Evolutionary conservation across 2,888 invertebrate genomes (phyloP).

Genomic region (Drosophila borborema): DNA sequence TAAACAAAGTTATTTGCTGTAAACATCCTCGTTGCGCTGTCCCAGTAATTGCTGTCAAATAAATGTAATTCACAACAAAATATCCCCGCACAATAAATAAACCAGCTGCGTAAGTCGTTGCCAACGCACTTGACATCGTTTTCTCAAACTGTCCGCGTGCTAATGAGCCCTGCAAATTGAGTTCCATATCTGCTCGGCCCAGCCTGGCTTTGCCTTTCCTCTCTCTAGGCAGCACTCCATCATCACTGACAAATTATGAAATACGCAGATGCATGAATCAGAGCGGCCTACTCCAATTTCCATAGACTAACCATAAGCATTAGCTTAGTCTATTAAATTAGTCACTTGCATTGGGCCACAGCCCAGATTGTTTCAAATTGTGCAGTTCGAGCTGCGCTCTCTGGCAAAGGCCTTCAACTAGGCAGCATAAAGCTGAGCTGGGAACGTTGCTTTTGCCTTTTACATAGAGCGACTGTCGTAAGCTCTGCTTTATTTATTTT

Average conservation of each 20-base stretch:
- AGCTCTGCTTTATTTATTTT: constrained; percentile 41
- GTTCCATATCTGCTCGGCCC: constrained; percentile 29
- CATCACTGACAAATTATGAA: constrained; percentile 49
- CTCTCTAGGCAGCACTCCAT: constrained; percentile 36
- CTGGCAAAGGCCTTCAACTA: constrained; percentile 32
- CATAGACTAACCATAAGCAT: constrained; percentile 7
- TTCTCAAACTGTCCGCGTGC: constrained; percentile 67
- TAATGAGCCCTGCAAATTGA: constrained; percentile 71
- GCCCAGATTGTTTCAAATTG: constrained; percentile 42
- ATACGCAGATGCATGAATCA: constrained; percentile 58
- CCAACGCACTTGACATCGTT: constrained; percentile 73
- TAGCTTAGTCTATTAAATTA: constrained; percentile 22
- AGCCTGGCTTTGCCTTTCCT: constrained; percentile 2
- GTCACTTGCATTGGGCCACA: constrained; percentile 39
- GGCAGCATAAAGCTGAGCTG: constrained; percentile 4
- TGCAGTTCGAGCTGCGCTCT: constrained; percentile 25
- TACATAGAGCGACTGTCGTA: constrained; percentile 41
- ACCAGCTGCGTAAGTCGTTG: constrained; percentile 24
- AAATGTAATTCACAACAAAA: constrained; percentile 45
- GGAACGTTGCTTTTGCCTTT: constrained; percentile 17
- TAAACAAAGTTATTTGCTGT: constrained; percentile 58
- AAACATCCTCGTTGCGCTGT: constrained; percentile 65
- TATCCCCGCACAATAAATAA: constrained; percentile 24
- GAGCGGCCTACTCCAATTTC: constrained; percentile 28
- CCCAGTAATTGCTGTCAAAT: constrained; percentile 49